Percentiles rank a stretch among this genome's conserved stretches.
These are phyloP conservation scores for Eupithecia pulchellata DNA, from an alignment of 2,888 invertebrate species.

Conservation along the genomic window DNA sequence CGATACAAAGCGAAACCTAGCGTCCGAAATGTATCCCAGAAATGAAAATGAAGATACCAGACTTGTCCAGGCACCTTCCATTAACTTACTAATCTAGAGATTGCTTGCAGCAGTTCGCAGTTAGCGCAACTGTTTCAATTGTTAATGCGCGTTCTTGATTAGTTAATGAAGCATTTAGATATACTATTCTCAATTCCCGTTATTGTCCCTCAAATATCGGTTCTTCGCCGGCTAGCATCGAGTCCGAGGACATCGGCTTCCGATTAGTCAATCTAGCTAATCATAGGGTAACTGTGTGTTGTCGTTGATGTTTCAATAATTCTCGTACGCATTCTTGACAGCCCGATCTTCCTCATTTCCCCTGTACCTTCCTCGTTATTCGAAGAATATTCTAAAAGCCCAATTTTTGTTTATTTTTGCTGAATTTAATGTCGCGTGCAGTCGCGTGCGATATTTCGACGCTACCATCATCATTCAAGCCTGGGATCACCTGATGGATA, in stretches of 20 bases:
- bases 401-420: no score
- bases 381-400: no score
- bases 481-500: constrained; percentile 1
- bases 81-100: neutral
- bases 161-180: neutral
- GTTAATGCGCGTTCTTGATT: neutral
- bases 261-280: neutral
- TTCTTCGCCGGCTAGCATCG: neutral
- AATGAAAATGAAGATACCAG: neutral
- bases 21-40: neutral
- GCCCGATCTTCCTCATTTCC: neutral
- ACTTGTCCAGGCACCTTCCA: neutral
- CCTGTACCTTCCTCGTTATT: no score
- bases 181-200: neutral
- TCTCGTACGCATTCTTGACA: neutral
- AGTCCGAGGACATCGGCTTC: neutral
- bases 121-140: neutral
- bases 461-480: neutral
- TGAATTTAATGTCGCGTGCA: no score
- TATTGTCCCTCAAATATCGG: no score
- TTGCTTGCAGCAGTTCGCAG: neutral
- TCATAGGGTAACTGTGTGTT: neutral
- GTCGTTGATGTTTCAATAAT: neutral
- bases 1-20: neutral
- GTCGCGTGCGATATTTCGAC: neutral